These are phyloP conservation scores for Cylindroiulus punctatus DNA, from an alignment of 2,888 invertebrate species.

Conservation along the genomic window DNA sequence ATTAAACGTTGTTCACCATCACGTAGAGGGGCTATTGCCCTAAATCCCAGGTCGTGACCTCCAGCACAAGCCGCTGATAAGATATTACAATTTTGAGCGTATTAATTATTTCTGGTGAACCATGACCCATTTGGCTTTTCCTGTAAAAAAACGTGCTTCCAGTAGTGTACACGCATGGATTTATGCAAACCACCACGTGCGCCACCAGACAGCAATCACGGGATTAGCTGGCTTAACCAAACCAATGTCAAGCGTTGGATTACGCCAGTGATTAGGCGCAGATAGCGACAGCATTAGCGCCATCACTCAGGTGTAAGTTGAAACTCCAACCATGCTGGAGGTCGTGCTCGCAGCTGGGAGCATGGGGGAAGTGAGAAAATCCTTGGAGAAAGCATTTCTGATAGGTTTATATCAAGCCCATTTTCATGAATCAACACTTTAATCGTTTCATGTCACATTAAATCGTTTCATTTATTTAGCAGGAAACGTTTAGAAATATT, in stretches of 20 bases:
- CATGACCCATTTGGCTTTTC: conserved; percentile 20
- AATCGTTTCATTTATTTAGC: too few species aligned
- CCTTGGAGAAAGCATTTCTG: too few species aligned
- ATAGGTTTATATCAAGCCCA: too few species aligned
- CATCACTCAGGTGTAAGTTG: neutral
- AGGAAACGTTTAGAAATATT: too few species aligned
- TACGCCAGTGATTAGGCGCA: neutral
- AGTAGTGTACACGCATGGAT: neutral
- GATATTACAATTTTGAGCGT: neutral
- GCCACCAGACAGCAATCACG: neutral
- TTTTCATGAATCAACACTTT: too few species aligned
- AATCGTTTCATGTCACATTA: too few species aligned
- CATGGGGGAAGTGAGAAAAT: too few species aligned
- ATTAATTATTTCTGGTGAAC: neutral
- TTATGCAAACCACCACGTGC: neutral
- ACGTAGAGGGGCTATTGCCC: neutral
- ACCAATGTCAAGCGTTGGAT: neutral
- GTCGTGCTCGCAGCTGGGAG: too few species aligned
- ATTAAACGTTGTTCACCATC: neutral
- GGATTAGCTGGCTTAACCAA: neutral
- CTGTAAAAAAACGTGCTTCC: neutral
- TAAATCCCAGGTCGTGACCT: neutral
- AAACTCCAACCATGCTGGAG: neutral
- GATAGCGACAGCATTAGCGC: neutral
- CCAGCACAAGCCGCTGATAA: neutral